Evolutionary conservation across 2,888 invertebrate species (phyloP).

Genomic region (Dinocampus coccinellae): DNA sequence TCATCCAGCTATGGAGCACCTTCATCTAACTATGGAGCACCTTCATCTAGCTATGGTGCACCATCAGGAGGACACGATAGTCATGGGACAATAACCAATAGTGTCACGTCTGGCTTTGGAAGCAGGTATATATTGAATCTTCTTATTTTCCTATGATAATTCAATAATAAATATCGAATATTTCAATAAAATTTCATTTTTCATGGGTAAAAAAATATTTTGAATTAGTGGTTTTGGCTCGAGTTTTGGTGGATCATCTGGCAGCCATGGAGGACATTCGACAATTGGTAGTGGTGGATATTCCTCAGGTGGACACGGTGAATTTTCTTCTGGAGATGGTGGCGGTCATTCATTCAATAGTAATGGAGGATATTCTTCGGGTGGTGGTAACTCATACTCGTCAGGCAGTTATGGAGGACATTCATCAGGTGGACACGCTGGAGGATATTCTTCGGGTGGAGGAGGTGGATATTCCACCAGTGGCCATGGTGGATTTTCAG

Average conservation of each 20-base stretch:
- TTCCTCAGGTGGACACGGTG: constrained; percentile 46
- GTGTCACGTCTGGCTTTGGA: constrained; percentile 53
- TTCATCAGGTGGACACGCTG: constrained; percentile 16
- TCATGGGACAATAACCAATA: constrained; percentile 46
- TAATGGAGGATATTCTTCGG: constrained; percentile 49
- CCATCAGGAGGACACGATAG: constrained; percentile 36
- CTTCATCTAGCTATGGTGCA: constrained; percentile 20
- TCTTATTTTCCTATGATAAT: neutral
- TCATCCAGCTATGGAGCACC: constrained; percentile 19
- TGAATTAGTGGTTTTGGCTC: constrained; percentile 52
- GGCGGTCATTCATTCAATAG: constrained; percentile 36
- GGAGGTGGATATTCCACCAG: constrained; percentile 27
- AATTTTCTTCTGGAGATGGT: constrained; percentile 15
- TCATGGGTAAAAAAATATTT: too few relatives aligned
- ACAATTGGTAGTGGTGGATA: constrained; percentile 44
- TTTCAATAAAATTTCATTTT: neutral
- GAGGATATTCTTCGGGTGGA: constrained; percentile 19
- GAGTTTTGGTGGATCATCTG: constrained; percentile 37
- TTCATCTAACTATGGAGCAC: neutral
- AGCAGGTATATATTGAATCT: constrained; percentile 50
- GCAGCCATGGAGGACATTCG: constrained; percentile 28
- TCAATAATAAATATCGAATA: neutral
- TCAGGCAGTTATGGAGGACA: constrained; percentile 12
- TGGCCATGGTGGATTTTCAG: constrained; percentile 30
- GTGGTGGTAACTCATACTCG: constrained; percentile 47